Base-by-base conservation (phyloP, 2,888 invertebrate species). In the Acanthosepion lycidas region DNA sequence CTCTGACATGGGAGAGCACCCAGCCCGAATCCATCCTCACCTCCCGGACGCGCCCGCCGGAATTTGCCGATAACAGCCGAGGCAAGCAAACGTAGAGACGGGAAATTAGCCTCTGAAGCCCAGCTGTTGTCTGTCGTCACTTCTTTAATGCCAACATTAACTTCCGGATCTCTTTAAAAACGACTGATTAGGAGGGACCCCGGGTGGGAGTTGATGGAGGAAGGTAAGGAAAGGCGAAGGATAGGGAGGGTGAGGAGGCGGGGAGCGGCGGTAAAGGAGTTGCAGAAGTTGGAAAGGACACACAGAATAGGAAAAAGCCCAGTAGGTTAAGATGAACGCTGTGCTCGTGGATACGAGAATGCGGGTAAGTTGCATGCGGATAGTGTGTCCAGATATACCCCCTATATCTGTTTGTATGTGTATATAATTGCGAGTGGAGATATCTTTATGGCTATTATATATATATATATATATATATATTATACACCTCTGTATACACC, bases 51-150 rank as follows among this genome's bases (percentile, higher is more conserved):
- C 78, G 78, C 78, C 78, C n/a, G 78, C 78, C 78, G 78, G 78
- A 78, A 78, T 78, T 78, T 78, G n/a, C 78, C 78, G 78, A 78
- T 78, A 78, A 78, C n/a, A 78, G n/a, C 78, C 78, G 78, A 78
- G 33, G 78, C 12, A 12, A 9, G n/a, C 12, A 3, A 78, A 78
- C n/a, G 2, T 15, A n/a, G 78, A 78, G 33, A 78, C 78, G 78
- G 78, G n/a, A 78, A 78, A 78, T 78, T 33, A 33, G 78, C n/a
- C 78, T 78, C n/a, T 78, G n/a, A 33, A 78, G n/a, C 78, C 78
- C 78, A 78, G 78, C 78, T 78, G 78, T 78, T 78, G 78, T n/a
- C n/a, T 78, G 78, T 78, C 78, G n/a, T 78, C 78, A 78, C n/a
- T 78, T 78, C 33, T 33, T n/a, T 78, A 78, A 78, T 15, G 78